These are phyloP conservation scores for Ctenopoma multispine DNA, from an alignment of 2,797 vertebrate genomes.

Conservation along the genomic window DNA sequence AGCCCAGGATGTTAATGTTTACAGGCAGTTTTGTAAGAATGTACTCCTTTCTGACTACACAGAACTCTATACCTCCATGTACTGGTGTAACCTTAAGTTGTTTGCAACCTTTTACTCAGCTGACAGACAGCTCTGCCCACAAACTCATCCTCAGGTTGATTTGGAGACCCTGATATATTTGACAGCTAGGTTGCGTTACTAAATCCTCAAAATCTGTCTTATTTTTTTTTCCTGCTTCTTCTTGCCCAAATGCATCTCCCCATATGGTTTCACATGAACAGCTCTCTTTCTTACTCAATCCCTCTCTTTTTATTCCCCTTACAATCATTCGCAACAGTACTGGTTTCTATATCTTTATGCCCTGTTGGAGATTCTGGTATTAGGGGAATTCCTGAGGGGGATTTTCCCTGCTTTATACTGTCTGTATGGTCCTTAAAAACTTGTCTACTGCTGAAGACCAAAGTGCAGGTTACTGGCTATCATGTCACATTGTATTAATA, in stretches of 20 bases:
- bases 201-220: constrained; percentile 63
- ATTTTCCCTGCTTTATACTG: constrained; percentile 74
- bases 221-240: constrained; percentile 38
- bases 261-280: constrained; percentile 43
- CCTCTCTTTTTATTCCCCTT: constrained; percentile 46
- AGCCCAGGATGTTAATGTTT: constrained; percentile 20
- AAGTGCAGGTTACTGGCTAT: constrained; percentile 44
- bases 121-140: constrained; percentile 43
- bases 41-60: neutral
- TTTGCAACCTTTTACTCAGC: constrained; percentile 28
- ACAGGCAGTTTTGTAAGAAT: neutral
- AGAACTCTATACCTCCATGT: constrained; percentile 9
- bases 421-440: constrained; percentile 70
- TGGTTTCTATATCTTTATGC: constrained; percentile 40
- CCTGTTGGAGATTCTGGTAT: constrained; percentile 59
- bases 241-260: constrained; percentile 50
- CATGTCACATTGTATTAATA: constrained; percentile 46
- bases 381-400: constrained; percentile 75
- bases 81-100: constrained; percentile 23
- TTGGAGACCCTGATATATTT: constrained; percentile 58
- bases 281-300: constrained; percentile 50
- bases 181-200: constrained; percentile 59
- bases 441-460: constrained; percentile 42
- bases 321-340: constrained; percentile 54
- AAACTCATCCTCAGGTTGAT: constrained; percentile 38